These are phyloP conservation scores for Drosophila sp. DNA, from an alignment of 1,140 invertebrate genomes.

Conservation along the genomic window DNA sequence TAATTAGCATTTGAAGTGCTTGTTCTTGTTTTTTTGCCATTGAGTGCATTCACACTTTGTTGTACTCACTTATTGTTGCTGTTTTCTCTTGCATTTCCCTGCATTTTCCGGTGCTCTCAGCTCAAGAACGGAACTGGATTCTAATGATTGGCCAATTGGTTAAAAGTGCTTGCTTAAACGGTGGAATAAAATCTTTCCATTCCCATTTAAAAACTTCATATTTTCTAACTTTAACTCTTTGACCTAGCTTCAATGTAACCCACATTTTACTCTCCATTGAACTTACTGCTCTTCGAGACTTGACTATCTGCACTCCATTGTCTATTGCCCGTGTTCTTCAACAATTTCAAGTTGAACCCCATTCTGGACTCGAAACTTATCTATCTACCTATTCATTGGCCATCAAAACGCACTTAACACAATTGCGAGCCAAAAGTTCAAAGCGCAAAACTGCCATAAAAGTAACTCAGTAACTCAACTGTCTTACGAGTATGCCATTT, in stretches of 20 bases:
- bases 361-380: slow-evolving; percentile 16
- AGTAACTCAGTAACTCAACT: slow-evolving; percentile 65
- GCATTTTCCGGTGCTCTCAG: background rate
- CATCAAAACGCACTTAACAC: slow-evolving; percentile 80
- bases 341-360: slow-evolving; percentile 13
- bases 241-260: slow-evolving; percentile 21
- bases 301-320: slow-evolving; percentile 22
- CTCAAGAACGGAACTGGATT: slow-evolving; percentile 9
- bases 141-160: slow-evolving; percentile 29
- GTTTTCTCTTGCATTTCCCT: background rate
- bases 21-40: slow-evolving; percentile 13
- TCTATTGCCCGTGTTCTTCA: slow-evolving; percentile 22
- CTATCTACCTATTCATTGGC: slow-evolving; percentile 57
- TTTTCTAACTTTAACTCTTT: background rate
- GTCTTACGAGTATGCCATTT: background rate
- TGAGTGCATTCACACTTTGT: slow-evolving; percentile 14
- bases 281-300: slow-evolving; percentile 18
- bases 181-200: background rate
- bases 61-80: background rate
- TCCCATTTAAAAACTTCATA: background rate
- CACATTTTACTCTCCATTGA: slow-evolving; percentile 21
- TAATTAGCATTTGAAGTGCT: slow-evolving; percentile 45
- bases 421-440: slow-evolving; percentile 77
- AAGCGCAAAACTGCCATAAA: slow-evolving; percentile 67
- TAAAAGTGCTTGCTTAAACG: slow-evolving; percentile 9